A percentile compares a stretch with the other conserved stretches of the same genome.
These are phyloP conservation scores for Cosmia trapezina DNA, from an alignment of 2,888 invertebrate species.

Conservation along the genomic window DNA sequence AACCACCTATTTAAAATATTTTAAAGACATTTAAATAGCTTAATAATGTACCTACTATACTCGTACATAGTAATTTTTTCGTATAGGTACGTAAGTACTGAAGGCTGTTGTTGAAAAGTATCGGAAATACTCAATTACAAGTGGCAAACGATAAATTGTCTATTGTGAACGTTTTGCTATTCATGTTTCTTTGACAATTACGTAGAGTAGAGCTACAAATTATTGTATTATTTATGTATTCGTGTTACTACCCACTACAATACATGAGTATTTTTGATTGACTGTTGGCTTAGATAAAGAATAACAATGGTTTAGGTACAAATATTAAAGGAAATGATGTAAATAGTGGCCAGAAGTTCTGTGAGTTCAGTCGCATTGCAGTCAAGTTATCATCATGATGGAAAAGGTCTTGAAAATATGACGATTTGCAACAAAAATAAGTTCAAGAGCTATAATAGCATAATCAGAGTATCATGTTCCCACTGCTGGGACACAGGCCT, in stretches of 20 bases:
- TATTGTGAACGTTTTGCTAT: conserved; percentile 25
- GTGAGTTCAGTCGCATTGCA: too few species aligned
- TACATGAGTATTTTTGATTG: not conserved
- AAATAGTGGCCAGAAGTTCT: not conserved
- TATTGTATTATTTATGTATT: not conserved
- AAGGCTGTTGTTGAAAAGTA: conserved; percentile 1
- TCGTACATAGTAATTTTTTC: too few species aligned
- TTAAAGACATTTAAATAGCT: too few species aligned
- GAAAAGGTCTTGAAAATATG: too few species aligned
- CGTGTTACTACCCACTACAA: not conserved
- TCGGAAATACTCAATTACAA: conserved; percentile 35
- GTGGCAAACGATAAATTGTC: conserved; percentile 20
- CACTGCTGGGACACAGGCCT: too few species aligned
- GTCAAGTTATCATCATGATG: too few species aligned
- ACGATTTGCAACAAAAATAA: too few species aligned
- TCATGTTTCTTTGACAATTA: conserved; percentile 17
- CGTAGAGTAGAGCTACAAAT: not conserved
- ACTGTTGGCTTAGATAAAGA: not conserved
- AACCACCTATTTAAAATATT: too few species aligned
- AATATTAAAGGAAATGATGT: not conserved
- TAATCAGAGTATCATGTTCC: too few species aligned
- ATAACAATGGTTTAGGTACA: not conserved
- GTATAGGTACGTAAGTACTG: too few species aligned
- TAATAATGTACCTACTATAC: too few species aligned
- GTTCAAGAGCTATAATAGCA: too few species aligned